Percentiles rank a stretch among this genome's conserved stretches.
phyloP scores from a whole-genome alignment of 2,797 vertebrate species.

The Vespertilio murinus region DNA sequence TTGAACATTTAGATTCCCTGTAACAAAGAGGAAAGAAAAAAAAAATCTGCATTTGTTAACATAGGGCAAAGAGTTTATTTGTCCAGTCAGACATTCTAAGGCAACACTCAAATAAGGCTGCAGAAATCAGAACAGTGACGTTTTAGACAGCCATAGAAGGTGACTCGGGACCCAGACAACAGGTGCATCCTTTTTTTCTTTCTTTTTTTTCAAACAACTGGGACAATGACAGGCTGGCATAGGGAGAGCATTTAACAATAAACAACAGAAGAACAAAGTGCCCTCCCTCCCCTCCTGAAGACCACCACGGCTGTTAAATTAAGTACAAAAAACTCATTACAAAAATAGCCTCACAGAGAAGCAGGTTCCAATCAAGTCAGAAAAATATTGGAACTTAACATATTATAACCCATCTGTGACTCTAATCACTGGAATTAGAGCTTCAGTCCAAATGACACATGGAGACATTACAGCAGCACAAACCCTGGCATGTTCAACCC shows the following conservation, averaged over 20 bases:
- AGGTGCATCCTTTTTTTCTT: conserved; percentile 84
- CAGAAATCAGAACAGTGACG: conserved; percentile 90
- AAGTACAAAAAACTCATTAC: conserved; percentile 95
- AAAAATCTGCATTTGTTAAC: conserved; percentile 88
- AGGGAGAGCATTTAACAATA: conserved; percentile 92
- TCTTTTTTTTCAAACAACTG: conserved; percentile 83
- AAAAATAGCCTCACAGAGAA: conserved; percentile 98
- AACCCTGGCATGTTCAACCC: conserved; percentile 83
- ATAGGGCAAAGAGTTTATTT: conserved; percentile 91
- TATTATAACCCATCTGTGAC: conserved; percentile 85
- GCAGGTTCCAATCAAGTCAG: conserved; percentile 90
- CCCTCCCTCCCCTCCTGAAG: conserved; percentile 83
- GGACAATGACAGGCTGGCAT: conserved; percentile 88
- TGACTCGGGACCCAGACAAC: conserved; percentile 88
- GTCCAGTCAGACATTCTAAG: conserved; percentile 94
- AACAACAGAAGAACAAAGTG: conserved; percentile 90
- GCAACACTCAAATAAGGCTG: conserved; percentile 93
- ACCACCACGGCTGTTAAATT: conserved; percentile 90
- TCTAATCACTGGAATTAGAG: conserved; percentile 86
- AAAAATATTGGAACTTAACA: conserved; percentile 91
- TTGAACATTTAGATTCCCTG: conserved; percentile 95
- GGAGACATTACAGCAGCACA: conserved; percentile 84
- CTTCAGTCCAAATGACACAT: conserved; percentile 85
- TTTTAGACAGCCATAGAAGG: conserved; percentile 85
- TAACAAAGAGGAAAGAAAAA: conserved; percentile 89